A percentile compares a stretch with the other conserved stretches of the same genome.
phyloP scores from a whole-genome alignment of 2,797 vertebrate species.

The Apogon talboti region DNA sequence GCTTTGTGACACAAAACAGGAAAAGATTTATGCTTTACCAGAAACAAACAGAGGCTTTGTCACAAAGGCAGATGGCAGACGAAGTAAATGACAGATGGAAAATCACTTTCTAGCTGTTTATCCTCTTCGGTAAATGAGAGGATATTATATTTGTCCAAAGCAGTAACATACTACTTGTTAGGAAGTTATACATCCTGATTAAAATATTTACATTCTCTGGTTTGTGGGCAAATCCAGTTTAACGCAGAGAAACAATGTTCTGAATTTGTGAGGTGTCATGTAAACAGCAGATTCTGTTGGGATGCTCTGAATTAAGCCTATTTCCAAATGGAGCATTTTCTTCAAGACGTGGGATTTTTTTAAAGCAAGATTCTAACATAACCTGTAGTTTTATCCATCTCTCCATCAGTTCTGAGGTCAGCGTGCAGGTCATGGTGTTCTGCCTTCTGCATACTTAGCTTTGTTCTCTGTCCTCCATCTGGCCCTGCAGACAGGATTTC shows the following conservation, averaged over 20 bases:
- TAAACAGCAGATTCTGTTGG: not conserved
- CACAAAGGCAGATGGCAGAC: conserved; percentile 45
- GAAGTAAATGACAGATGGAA: conserved; percentile 52
- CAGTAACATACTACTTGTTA: conserved; percentile 21
- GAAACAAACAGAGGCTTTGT: conserved; percentile 32
- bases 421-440: no score
- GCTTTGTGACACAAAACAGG: conserved; percentile 45
- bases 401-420: no score
- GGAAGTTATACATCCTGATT: conserved; percentile 28
- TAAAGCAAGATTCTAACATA: no score
- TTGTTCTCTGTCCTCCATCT: no score
- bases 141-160: conserved; percentile 40
- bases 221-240: conserved; percentile 22
- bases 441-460: no score
- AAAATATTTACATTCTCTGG: conserved; percentile 31
- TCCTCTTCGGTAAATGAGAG: conserved; percentile 33
- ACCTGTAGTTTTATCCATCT: no score
- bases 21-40: conserved; percentile 33
- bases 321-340: no score
- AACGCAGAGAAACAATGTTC: conserved; percentile 31
- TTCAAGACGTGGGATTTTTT: no score
- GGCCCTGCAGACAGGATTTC: no score
- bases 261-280: no score
- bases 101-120: conserved; percentile 42
- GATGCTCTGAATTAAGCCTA: no score